Conservation (phyloP, 2,888 invertebrate genomes). For the Anagyrus pseudococci region DNA sequence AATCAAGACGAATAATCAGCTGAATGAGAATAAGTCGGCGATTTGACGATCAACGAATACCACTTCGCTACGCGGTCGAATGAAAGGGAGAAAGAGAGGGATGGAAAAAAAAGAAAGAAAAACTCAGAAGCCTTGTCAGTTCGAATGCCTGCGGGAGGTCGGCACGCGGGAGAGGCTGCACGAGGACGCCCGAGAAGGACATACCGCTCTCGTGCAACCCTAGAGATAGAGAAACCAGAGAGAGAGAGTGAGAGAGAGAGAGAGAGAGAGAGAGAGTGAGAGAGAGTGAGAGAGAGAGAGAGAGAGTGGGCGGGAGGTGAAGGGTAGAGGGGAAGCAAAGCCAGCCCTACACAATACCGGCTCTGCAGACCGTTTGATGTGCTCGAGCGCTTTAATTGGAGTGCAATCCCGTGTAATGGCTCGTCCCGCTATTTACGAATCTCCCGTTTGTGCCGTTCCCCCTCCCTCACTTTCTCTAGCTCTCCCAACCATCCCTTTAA, state of each 20-base stretch:
- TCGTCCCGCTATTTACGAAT: neutral
- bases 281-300: neutral
- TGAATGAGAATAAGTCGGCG: too few species aligned
- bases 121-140: neutral
- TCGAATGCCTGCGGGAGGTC: neutral
- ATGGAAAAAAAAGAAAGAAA: neutral
- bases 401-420: slow-evolving; percentile 33
- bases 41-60: too few species aligned
- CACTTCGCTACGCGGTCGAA: too few species aligned
- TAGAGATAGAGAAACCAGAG: neutral
- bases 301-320: neutral
- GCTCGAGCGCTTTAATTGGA: slow-evolving; percentile 25
- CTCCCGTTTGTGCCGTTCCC: neutral
- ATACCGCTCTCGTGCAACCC: neutral
- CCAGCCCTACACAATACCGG: neutral
- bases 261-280: neutral
- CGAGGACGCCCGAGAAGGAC: too few species aligned
- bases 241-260: neutral
- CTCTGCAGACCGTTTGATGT: neutral
- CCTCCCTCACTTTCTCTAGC: neutral
- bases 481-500: too few species aligned
- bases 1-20: too few species aligned
- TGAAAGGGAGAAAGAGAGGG: too few species aligned
- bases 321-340: neutral
- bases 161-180: too few species aligned